A percentile compares a stretch with the other conserved stretches of the same genome.
Conservation (phyloP, 2,113 vertebrate genomes). For the Jaculus jaculus region DNA sequence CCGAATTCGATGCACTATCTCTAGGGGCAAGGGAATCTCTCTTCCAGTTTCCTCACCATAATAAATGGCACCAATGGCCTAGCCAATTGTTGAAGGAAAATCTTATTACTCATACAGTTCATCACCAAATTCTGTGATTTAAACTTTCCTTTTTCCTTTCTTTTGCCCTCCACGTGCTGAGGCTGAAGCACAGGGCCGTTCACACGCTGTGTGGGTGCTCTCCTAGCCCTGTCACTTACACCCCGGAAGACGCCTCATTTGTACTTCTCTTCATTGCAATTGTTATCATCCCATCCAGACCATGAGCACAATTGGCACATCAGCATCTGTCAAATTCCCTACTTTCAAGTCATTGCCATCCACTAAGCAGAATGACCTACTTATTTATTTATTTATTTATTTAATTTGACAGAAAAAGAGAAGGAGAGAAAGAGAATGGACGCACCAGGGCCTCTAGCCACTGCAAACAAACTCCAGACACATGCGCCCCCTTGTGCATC, state of each 20-base stretch:
- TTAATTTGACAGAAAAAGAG: no score
- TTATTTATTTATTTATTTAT: no score
- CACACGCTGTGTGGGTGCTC: not conserved
- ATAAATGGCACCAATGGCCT: not conserved
- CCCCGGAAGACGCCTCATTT: not conserved
- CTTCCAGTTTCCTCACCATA: not conserved
- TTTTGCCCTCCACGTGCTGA: not conserved
- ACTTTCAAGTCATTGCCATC: not conserved
- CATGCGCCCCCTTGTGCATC: no score
- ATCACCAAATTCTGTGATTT: not conserved
- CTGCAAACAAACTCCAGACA: no score
- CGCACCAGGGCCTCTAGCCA: no score
- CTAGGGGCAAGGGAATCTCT: not conserved
- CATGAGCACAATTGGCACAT: not conserved
- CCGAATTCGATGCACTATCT: not conserved
- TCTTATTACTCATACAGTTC: not conserved
- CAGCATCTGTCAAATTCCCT: not conserved
- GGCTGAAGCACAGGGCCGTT: not conserved
- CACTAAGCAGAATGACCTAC: not conserved
- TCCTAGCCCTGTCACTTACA: not conserved
- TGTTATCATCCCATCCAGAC: not conserved
- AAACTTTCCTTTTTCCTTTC: not conserved
- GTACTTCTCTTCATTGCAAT: constrained; percentile 27
- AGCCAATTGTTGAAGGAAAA: constrained; percentile 27
- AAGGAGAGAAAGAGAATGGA: no score